Evolutionary conservation across 2,888 invertebrate genomes (phyloP).

Genomic region (Sepiola atlantica): DNA sequence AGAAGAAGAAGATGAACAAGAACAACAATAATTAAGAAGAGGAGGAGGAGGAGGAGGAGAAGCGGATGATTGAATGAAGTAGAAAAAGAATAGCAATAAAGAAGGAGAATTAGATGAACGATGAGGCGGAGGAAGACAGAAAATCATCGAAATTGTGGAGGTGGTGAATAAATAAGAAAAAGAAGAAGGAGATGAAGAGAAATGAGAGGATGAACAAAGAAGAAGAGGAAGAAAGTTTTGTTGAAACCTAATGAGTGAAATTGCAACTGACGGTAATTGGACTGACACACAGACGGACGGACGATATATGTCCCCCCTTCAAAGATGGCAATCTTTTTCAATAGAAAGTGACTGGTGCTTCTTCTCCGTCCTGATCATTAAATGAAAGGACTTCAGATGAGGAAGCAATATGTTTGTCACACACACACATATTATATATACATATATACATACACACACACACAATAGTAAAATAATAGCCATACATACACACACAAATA

Average conservation of each 20-base stretch:
- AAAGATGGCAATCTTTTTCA: conserved; percentile 9
- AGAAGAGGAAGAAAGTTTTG: not conserved
- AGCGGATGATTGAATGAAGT: no score
- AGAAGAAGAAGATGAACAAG: no score
- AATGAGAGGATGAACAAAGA: not conserved
- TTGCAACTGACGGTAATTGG: not conserved
- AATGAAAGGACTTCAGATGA: not conserved
- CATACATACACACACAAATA: not conserved
- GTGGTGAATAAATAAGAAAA: no score
- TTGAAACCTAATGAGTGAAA: not conserved
- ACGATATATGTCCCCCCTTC: not conserved
- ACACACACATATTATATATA: no score
- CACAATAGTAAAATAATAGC: not conserved
- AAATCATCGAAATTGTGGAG: no score
- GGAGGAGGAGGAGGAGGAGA: no score
- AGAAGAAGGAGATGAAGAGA: no score
- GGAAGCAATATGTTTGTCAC: conserved; percentile 5
- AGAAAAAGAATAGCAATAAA: no score
- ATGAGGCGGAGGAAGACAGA: no score
- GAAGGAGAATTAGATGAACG: no score
- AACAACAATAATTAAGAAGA: no score
- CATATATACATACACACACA: not conserved
- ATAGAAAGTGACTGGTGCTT: not conserved
- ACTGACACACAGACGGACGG: not conserved
- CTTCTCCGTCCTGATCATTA: not conserved